phyloP scores from a whole-genome alignment of 2,797 vertebrate genomes.

The Danio kyathit region DNA sequence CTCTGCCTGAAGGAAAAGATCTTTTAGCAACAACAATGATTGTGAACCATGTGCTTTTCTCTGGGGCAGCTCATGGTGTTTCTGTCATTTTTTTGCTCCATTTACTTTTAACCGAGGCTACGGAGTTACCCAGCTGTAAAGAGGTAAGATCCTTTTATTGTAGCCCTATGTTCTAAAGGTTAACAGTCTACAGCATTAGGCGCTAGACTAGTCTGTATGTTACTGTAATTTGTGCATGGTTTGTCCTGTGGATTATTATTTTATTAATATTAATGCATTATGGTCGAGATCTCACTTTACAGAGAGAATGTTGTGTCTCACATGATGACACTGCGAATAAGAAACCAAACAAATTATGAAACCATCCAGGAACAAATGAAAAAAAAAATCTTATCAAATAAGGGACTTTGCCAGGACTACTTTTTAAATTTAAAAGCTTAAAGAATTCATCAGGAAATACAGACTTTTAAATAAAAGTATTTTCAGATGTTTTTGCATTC shows the following conservation, averaged over 20 bases:
- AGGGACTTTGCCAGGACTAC: not conserved
- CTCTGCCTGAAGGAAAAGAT: not conserved
- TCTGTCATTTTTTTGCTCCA: slow-evolving; percentile 45
- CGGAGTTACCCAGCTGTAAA: slow-evolving; percentile 81
- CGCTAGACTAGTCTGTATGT: not conserved
- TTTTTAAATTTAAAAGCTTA: slow-evolving; percentile 1
- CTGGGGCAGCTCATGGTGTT: not conserved
- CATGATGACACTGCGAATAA: not conserved
- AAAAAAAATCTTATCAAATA: not conserved
- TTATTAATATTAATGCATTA: not conserved
- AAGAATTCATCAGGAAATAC: too few relatives aligned
- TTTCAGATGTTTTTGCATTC: not conserved
- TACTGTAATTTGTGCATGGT: not conserved
- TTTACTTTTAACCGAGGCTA: slow-evolving; percentile 60
- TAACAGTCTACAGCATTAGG: not conserved
- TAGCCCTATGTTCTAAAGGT: not conserved
- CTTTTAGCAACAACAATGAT: slow-evolving; percentile 28
- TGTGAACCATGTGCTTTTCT: not conserved
- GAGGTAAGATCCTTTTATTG: slow-evolving; percentile 75
- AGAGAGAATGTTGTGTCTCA: not conserved
- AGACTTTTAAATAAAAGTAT: too few relatives aligned
- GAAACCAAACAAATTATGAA: not conserved
- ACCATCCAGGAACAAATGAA: not conserved
- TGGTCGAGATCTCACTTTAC: not conserved
- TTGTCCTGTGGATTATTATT: not conserved